Base-by-base conservation (phyloP, 2,888 invertebrate genomes). In the Oligia fasciuncula region DNA sequence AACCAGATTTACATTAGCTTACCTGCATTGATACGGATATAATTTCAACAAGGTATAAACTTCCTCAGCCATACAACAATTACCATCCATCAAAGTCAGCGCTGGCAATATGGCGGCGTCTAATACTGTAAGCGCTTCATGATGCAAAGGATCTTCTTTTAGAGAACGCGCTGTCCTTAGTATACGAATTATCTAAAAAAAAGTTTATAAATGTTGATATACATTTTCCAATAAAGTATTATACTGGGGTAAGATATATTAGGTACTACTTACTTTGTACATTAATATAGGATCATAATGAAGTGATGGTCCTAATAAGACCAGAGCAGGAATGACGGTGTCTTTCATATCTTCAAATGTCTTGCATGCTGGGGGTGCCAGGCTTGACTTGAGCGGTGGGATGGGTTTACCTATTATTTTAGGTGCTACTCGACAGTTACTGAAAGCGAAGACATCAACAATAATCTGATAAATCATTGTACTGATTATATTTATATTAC, bases 41-140 rank as follows among this genome's bases (percentile, higher is more conserved):
- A 98, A 96, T 93, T 98, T 98, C 35, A 99, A 95, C 72, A 99
- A 97, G 70, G 98, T 98, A 98, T 99, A 99, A 83, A 99, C 97
- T 95, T 99, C 99, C 94, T 99, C 99, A 6, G 99, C 98, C 94
- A 99, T 98, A 89, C 99, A 99, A 93, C 99, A 99, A 95, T 99
- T 99, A 90, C 98, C 98, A 87, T 99, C 99, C 97, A 99, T 97
- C 89, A 99, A 98, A 0, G 99, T 98, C 43, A 99, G 97, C 0
- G 99, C 98, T 0, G 99, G 99, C 83, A 99, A 95, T 83, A 99
- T 97, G 2, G 98, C 98, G 68, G 98, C 98, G 93, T 99, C 99
- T 79, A 99, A 95, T 70, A 99, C 97, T 9, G 98, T 98, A 77
- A 99, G 95, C 66, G 99, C 98, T 85, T 99, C 99, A 91, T 98